Evolutionary conservation across 2,113 vertebrate species (phyloP), one percentile per base, ranked within the genome.

Genomic region (Coreoperca whiteheadi): DNA sequence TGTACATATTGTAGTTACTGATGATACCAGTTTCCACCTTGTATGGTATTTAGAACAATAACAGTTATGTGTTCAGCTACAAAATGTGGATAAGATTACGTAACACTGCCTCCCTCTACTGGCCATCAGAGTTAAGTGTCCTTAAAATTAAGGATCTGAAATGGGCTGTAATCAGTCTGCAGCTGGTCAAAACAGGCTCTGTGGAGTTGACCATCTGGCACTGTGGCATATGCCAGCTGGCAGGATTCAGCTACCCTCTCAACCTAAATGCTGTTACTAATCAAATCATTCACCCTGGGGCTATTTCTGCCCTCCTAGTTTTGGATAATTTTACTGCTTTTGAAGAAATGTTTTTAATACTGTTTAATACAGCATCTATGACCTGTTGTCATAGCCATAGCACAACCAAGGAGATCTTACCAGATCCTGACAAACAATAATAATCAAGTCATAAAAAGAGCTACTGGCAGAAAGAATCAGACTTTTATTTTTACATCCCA

Each of bases 41-140:
- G 32, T 51, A 32, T 67, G 8, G 46, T 32, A 43, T 11, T 43
- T 39, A n/a, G 20, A 53, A 72, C 12, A 80, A 11, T 21, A 16
- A 0, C 28, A 9, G 4, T 30, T 30, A 12, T 16, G 11, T 12
- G 28, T 60, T 25, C 16, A 23, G n/a, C 14, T 6, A 12, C 43
- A 51, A 28, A 3, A 39, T 66, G 37, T 82, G 11, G 34, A 6
- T 21, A 8, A 64, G 0, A 53, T 69, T 1, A 30, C 57, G 32
- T 32, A 50, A 74, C 59, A 34, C 15, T 60, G 71, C 67, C 68
- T 79, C 77, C 89, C 78, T 82, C 81, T 86, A 6, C 46, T 82
- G 87, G 74, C 50, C 11, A 37, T 61, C 12, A 53, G 3, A 28
- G 23, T 2, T 8, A 53, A 18, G 0, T 43, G 25, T 43, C 4